Evolutionary conservation across 2,113 vertebrate species (phyloP).

Genomic region (Calyptommatus sinebrachiatus): DNA sequence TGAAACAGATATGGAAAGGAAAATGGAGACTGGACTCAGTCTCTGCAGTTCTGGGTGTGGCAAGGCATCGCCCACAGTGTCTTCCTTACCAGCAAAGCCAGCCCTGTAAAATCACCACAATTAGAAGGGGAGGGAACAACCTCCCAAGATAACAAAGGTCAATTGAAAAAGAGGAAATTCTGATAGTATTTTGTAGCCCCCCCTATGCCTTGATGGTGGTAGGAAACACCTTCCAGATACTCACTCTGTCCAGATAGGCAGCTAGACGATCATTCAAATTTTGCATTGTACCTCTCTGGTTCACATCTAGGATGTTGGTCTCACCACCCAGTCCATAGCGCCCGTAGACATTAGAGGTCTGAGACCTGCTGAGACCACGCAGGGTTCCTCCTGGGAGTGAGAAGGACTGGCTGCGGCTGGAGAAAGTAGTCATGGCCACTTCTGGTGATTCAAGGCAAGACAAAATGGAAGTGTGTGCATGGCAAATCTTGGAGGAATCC

Average conservation of each 20-base stretch:
- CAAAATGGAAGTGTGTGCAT: neutral
- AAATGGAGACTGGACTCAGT: no score
- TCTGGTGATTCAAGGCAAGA: neutral
- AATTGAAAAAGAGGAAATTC: neutral
- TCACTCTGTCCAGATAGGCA: constrained; percentile 75
- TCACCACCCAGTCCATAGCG: constrained; percentile 19
- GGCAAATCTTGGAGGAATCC: neutral
- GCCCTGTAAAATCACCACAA: neutral
- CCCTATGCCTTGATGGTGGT: neutral
- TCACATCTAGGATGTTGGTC: constrained; percentile 43
- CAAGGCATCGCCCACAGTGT: no score
- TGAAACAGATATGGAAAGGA: no score
- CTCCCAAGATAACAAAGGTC: neutral
- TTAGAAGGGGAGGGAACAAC: neutral
- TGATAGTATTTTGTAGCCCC: no score
- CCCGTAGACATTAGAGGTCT: constrained; percentile 64
- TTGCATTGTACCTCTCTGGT: constrained; percentile 79
- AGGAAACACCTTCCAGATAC: neutral
- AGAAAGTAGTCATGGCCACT: constrained; percentile 27
- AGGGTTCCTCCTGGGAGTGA: constrained; percentile 1
- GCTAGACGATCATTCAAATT: constrained; percentile 83
- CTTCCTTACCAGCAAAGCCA: no score
- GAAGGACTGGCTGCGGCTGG: constrained; percentile 6
- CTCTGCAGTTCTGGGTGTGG: no score
- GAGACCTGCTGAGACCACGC: constrained; percentile 1